Percentiles rank a stretch among this genome's conserved stretches.
Evolutionary conservation across 2,113 vertebrate species (phyloP).

Genomic region (Peromyscus polionotus): DNA sequence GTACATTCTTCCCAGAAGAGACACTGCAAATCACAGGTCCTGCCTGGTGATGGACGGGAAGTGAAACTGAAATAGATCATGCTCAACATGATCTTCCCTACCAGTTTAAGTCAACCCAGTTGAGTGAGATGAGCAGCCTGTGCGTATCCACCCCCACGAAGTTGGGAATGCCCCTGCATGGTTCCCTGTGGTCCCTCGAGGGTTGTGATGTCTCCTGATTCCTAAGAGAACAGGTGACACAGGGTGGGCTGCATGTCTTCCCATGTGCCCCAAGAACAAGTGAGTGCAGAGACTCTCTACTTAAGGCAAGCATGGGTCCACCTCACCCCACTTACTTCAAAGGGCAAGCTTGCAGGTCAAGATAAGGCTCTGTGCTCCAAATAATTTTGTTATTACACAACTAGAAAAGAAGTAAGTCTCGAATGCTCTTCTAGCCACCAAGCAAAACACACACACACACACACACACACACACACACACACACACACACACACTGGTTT

Average conservation of each 20-base stretch:
- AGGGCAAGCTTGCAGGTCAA: neutral
- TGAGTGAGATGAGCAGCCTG: neutral
- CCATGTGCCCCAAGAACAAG: neutral
- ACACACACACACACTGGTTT: neutral
- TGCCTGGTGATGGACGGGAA: neutral
- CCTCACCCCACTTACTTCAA: neutral
- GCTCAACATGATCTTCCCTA: neutral
- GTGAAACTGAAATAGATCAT: neutral
- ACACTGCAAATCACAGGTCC: neutral
- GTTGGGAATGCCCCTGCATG: neutral
- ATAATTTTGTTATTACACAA: neutral
- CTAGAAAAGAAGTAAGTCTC: neutral
- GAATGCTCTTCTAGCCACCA: neutral
- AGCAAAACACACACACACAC: neutral
- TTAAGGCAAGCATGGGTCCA: neutral
- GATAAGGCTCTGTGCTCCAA: neutral
- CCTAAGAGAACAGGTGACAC: neutral
- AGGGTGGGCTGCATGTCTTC: neutral
- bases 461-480: neutral
- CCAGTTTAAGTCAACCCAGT: neutral
- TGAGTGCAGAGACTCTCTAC: neutral
- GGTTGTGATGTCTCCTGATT: fast-evolving
- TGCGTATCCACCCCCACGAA: neutral
- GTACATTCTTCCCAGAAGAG: neutral
- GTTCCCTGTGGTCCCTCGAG: neutral